Evolutionary conservation across 2,888 invertebrate species (phyloP).

Genomic region (Pogonocherus hispidulus): DNA sequence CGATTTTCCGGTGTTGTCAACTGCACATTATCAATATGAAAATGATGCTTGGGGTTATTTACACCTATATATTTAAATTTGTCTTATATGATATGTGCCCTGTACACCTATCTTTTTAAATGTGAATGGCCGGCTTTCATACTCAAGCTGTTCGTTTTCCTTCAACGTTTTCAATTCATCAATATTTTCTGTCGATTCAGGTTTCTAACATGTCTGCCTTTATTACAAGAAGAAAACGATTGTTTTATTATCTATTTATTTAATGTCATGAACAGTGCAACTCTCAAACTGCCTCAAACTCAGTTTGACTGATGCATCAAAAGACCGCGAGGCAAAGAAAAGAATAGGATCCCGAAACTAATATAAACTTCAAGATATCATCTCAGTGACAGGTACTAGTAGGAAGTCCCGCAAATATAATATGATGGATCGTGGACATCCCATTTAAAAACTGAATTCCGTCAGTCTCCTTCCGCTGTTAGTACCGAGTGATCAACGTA

Average conservation of each 20-base stretch:
- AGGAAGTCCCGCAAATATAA: neutral
- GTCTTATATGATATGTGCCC: no score
- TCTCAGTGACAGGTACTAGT: neutral
- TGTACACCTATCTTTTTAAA: no score
- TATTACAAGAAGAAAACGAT: no score
- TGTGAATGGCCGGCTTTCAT: no score
- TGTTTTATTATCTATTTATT: neutral
- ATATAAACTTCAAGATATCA: conserved; percentile 6
- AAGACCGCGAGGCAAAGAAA: conserved; percentile 1
- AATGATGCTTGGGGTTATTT: no score
- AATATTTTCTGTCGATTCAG: no score
- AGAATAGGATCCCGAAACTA: neutral
- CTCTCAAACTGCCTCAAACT: neutral
- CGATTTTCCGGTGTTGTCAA: no score
- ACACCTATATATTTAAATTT: no score
- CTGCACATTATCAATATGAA: no score
- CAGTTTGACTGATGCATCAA: neutral
- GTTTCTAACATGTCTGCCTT: no score
- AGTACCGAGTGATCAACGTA: neutral
- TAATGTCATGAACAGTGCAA: neutral
- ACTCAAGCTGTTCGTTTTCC: no score
- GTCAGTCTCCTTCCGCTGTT: neutral
- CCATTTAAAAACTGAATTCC: conserved; percentile 4
- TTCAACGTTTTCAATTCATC: no score
- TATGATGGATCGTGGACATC: conserved; percentile 1